Conservation (phyloP, 2,888 invertebrate species). For the Clistopyga incitator region DNA sequence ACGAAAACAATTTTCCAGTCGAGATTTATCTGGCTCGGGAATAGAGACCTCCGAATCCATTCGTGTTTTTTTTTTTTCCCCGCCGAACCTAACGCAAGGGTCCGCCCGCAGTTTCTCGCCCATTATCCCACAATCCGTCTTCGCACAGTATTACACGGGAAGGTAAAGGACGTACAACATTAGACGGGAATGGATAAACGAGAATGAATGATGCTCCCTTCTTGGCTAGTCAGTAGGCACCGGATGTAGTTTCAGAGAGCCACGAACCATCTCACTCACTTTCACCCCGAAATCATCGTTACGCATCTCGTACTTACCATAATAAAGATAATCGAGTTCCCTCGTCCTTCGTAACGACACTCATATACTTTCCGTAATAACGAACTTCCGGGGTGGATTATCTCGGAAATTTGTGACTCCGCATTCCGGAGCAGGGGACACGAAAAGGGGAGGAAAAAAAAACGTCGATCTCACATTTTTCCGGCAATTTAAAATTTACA, state of each 20-base stretch:
- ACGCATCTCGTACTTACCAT: conserved; percentile 6
- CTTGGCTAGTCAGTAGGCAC: conserved; percentile 14
- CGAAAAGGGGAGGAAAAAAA: neutral
- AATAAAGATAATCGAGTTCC: conserved; percentile 13
- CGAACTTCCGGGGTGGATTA: conserved; percentile 12
- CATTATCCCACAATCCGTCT: conserved; percentile 49
- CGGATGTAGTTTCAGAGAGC: neutral
- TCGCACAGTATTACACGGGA: conserved; percentile 32
- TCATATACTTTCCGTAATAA: conserved; percentile 15
- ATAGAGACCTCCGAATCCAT: neutral
- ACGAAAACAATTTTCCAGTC: conserved; percentile 50
- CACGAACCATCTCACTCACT: neutral
- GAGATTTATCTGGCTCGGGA: conserved; percentile 36
- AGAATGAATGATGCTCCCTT: conserved; percentile 54
- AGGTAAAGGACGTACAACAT: conserved; percentile 3
- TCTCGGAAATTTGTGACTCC: conserved; percentile 14
- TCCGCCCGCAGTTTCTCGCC: conserved; percentile 8
- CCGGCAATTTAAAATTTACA: conserved; percentile 14
- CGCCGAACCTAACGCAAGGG: neutral
- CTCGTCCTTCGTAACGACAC: conserved; percentile 1
- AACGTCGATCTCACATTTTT: conserved; percentile 6
- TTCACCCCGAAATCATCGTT: conserved; percentile 14
- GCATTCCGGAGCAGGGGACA: neutral
- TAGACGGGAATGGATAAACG: conserved; percentile 42
- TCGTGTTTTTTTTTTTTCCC: neutral